Conservation (phyloP, 92 coral and sea anemone genomes). For the Parazoanthus atlanticus region DNA sequence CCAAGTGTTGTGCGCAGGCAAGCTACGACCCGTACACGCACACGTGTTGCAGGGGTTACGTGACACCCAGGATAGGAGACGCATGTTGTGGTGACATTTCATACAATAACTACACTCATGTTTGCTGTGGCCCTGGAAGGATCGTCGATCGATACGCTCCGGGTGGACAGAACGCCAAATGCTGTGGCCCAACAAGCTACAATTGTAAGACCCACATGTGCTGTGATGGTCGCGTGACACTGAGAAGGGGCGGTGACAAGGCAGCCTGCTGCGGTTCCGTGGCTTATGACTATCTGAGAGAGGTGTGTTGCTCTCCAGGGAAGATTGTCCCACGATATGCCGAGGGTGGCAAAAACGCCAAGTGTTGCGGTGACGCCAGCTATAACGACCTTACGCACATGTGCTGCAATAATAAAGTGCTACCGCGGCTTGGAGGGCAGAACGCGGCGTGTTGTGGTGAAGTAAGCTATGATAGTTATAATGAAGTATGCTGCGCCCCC, state of each 20-base stretch:
- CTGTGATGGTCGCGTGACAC: constrained; percentile 5
- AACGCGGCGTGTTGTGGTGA: constrained; percentile 48
- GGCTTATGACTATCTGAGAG: constrained; percentile 31
- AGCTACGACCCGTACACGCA: constrained; percentile 38
- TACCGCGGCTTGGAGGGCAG: constrained; percentile 30
- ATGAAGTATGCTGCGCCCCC: constrained; percentile 40
- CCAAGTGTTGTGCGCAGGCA: constrained; percentile 37
- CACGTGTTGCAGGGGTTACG: constrained; percentile 49
- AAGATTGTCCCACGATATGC: constrained; percentile 12
- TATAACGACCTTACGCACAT: constrained; percentile 45
- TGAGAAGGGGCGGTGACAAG: constrained; percentile 32
- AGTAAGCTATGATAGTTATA: constrained; percentile 14
- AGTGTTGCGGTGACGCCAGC: constrained; percentile 47
- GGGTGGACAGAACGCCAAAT: constrained; percentile 36
- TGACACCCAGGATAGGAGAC: constrained; percentile 31
- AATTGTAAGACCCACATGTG: constrained; percentile 44
- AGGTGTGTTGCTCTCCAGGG: constrained; percentile 46
- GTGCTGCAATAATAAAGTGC: constrained; percentile 33
- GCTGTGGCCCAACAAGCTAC: constrained; percentile 42
- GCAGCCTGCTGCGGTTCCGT: constrained; percentile 50
- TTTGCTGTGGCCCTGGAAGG: constrained; percentile 34
- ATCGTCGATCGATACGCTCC: constrained; percentile 31
- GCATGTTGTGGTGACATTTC: constrained; percentile 45
- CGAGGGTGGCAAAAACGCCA: constrained; percentile 39
- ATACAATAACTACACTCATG: constrained; percentile 43